Base-by-base conservation (phyloP, 2,888 invertebrate species). In the Amitus sp. region DNA sequence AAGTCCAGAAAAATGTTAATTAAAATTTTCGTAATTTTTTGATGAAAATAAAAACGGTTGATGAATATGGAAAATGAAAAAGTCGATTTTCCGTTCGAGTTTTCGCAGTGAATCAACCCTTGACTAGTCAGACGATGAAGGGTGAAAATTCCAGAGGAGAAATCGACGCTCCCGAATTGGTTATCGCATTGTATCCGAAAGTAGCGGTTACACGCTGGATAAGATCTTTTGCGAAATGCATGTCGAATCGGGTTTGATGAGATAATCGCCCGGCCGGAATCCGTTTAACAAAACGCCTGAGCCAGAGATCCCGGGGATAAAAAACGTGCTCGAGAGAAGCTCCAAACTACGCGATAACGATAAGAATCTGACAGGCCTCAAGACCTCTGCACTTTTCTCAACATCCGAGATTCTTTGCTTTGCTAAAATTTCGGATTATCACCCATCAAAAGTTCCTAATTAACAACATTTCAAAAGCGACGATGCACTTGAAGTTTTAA, bases 191-290 rank as follows among this genome's bases (percentile, higher is more conserved):
- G 18, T 39, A 3, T 3, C 2, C 18, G 42, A 18, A 12, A 42
- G 20, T 42, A 18, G n/a, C 42, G 20, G 42, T 17, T 13, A 20
- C 19, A 42, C 19, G 20, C 12, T n/a, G 42, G 42, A 42, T 42
- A 42, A 42, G 20, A n/a, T 42, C 19, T 5, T n/a, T 7, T 42
- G 9, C n/a, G 42, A 42, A 42, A 42, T 42, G 23, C 43, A 43
- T 43, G 43, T 43, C 43, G 43, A 43, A 43, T 43, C 23, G 43
- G 2, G 17, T 42, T 43, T 43, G 43, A 43, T n/a, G 49, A 52
- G 47, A 47, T 66, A 63, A 66, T 63, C 62, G 57, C 30, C 47
- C 51, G 55, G 65, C 53, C 65, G 62, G 62, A 47, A 19, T 33
- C 46, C 28, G 33, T 55, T 61, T 61, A 43, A 52, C 49, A 54